A percentile compares a stretch with the other conserved stretches of the same genome.
phyloP scores from a whole-genome alignment of 2,888 invertebrate species.

The Acronicta leporina region DNA sequence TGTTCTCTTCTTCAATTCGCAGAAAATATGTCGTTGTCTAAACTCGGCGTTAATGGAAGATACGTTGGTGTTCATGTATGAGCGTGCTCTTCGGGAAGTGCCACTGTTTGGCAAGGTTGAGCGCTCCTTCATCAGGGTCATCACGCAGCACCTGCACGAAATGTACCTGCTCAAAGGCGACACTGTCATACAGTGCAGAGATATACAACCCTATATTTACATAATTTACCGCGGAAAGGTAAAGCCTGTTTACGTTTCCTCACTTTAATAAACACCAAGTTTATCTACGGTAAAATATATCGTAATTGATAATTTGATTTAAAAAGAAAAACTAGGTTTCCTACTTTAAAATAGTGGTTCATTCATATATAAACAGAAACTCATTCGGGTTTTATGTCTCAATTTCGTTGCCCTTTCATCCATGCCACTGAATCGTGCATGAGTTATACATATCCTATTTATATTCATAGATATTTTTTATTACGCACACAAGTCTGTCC shows the following conservation, averaged over 20 bases:
- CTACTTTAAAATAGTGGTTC: background rate
- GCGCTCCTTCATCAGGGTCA: conserved; percentile 86
- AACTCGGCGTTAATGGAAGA: conserved; percentile 88
- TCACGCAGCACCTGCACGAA: conserved; percentile 86
- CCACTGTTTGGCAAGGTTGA: conserved; percentile 87
- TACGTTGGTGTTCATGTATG: conserved; percentile 86
- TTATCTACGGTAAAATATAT: too few species aligned
- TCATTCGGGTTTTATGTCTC: conserved; percentile 1
- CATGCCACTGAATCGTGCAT: conserved; percentile 16
- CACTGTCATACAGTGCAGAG: conserved; percentile 82
- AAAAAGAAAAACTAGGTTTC: background rate
- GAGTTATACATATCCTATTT: conserved; percentile 33
- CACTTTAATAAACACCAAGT: too few species aligned
- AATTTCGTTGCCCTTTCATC: conserved; percentile 8
- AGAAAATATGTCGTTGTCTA: conserved; percentile 84
- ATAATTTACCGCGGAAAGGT: conserved; percentile 88
- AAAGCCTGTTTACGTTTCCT: conserved; percentile 15
- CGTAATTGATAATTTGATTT: too few species aligned
- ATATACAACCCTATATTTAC: conserved; percentile 83
- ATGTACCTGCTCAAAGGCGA: conserved; percentile 86
- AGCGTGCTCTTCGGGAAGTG: conserved; percentile 85
- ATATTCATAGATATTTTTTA: conserved; percentile 55
- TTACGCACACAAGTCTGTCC: conserved; percentile 37
- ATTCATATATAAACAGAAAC: background rate
- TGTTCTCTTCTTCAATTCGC: background rate